Conservation (phyloP, 2,113 vertebrate species). For the Rhadina sibilatrix region DNA sequence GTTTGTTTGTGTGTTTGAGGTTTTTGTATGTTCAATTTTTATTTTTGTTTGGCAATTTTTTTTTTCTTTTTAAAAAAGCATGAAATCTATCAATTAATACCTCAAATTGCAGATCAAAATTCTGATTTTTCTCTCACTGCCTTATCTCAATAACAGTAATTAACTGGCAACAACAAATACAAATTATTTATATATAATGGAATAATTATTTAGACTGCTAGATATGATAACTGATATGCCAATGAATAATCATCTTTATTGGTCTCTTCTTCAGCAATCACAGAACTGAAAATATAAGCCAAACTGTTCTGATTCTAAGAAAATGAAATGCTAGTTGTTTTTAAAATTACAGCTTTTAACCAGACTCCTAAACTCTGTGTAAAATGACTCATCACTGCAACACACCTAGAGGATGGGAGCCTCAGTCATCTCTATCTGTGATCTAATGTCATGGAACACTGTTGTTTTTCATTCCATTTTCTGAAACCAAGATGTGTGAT, state of each 20-base stretch:
- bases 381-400: neutral
- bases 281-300: neutral
- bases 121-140: neutral
- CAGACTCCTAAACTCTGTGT: neutral
- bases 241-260: neutral
- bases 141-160: neutral
- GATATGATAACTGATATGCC: neutral
- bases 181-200: conserved; percentile 3
- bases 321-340: neutral
- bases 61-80: neutral
- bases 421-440: neutral
- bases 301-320: neutral
- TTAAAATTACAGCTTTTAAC: neutral
- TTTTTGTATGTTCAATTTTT: neutral
- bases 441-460: neutral
- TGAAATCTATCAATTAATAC: neutral
- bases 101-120: neutral
- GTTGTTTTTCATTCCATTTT: neutral
- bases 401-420: neutral
- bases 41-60: neutral
- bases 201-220: neutral
- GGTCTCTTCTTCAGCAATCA: neutral
- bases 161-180: neutral
- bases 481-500: neutral
- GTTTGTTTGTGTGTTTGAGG: neutral